phyloP scores from a whole-genome alignment of 2,888 invertebrate species.

The Epicampocera succincta region DNA sequence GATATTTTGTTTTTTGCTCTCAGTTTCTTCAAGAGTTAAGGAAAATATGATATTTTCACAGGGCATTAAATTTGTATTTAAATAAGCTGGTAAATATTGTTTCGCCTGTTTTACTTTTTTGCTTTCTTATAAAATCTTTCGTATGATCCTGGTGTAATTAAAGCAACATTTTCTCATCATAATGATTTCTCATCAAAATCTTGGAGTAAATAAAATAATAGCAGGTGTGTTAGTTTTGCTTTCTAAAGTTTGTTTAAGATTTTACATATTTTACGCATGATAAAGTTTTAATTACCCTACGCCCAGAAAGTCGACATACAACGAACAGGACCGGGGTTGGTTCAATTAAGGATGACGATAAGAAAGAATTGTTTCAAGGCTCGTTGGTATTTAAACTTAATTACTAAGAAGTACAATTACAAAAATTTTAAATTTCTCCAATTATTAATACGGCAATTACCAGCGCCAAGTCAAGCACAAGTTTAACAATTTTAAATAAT shows the following conservation, averaged over 20 bases:
- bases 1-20: constrained; percentile 30
- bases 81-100: constrained; percentile 47
- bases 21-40: constrained; percentile 12
- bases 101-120: neutral
- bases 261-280: constrained; percentile 59
- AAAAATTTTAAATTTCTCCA: too few species aligned
- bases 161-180: constrained; percentile 55
- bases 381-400: too few species aligned
- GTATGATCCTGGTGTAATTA: constrained; percentile 35
- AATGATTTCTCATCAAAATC: constrained; percentile 26
- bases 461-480: too few species aligned
- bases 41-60: constrained; percentile 63
- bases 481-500: too few species aligned
- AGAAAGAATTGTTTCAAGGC: too few species aligned
- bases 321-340: neutral
- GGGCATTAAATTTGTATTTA: constrained; percentile 64
- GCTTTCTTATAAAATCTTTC: neutral
- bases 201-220: constrained; percentile 45
- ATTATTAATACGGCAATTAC: too few species aligned
- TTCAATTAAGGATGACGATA: too few species aligned
- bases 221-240: constrained; percentile 55
- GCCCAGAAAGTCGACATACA: neutral
- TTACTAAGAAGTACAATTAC: too few species aligned
- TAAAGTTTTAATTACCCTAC: constrained; percentile 29
- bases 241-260: constrained; percentile 41